Percentiles rank a stretch among this genome's conserved stretches.
Conservation (phyloP, 2,888 invertebrate species). For the Ophioninae sp. region DNA sequence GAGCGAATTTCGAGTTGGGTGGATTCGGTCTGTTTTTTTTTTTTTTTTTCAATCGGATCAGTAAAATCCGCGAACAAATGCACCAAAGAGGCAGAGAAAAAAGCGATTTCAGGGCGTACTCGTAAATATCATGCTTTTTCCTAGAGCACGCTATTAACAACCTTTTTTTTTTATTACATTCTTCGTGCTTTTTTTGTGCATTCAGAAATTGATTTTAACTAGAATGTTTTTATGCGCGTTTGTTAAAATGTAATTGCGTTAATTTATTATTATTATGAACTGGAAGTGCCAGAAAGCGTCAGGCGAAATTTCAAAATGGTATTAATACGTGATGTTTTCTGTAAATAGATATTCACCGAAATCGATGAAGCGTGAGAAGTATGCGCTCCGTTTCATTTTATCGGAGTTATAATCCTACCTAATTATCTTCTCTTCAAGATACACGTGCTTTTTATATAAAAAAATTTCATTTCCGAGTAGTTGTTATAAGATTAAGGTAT, state of each 20-base stretch:
- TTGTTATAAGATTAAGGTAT: too few species aligned
- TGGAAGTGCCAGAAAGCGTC: too few species aligned
- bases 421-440: too few species aligned
- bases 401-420: too few species aligned
- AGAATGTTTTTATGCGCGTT: conserved; percentile 1
- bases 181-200: neutral
- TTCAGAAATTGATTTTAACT: neutral
- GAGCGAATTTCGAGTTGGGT: conserved; percentile 41
- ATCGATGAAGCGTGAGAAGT: too few species aligned
- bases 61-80: conserved; percentile 55
- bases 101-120: conserved; percentile 28
- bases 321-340: too few species aligned
- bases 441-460: too few species aligned
- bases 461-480: too few species aligned
- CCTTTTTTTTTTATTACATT: conserved; percentile 7
- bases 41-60: conserved; percentile 3
- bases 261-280: too few species aligned
- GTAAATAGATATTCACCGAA: too few species aligned
- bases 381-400: too few species aligned
- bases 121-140: conserved; percentile 43
- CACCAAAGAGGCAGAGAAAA: neutral
- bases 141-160: neutral
- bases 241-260: neutral
- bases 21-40: conserved; percentile 43
- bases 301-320: too few species aligned